phyloP scores from a whole-genome alignment of 2,113 vertebrate species.

The Entomyzon cyanotis region DNA sequence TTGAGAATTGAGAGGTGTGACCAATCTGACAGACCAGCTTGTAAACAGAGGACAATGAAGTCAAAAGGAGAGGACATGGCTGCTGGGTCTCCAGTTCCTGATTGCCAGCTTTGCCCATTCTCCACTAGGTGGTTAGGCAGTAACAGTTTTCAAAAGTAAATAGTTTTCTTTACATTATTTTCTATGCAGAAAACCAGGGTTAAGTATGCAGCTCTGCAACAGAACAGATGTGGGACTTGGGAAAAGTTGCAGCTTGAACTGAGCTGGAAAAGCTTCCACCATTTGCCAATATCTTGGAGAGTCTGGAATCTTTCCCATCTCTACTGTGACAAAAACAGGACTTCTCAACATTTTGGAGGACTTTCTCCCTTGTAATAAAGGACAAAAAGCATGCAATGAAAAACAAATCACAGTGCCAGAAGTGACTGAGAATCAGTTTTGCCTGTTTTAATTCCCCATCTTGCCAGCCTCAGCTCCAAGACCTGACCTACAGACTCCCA shows the following conservation, averaged over 20 bases:
- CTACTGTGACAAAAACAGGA: slow-evolving; percentile 23
- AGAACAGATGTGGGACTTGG: background rate
- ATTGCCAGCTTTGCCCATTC: background rate
- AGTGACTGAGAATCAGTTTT: background rate
- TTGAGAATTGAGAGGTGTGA: background rate
- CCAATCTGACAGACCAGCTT: background rate
- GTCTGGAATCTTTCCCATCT: slow-evolving; percentile 22
- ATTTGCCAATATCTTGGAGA: slow-evolving; percentile 33
- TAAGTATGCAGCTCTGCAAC: background rate
- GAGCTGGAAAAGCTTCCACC: slow-evolving; percentile 17
- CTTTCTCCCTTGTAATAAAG: slow-evolving; percentile 7
- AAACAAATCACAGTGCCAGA: slow-evolving; percentile 6
- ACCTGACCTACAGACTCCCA: background rate
- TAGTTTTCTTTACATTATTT: background rate
- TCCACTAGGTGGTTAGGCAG: background rate
- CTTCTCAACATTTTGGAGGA: slow-evolving; percentile 15
- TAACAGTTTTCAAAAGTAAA: background rate
- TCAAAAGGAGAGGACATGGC: background rate
- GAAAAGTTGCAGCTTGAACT: background rate
- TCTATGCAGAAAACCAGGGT: background rate
- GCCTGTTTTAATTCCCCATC: background rate
- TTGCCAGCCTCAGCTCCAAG: background rate
- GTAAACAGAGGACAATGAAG: background rate
- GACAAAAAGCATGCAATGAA: background rate
- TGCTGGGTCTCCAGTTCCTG: background rate